These are phyloP conservation scores for Pterois miles DNA, from an alignment of 2,797 vertebrate species.

Conservation along the genomic window DNA sequence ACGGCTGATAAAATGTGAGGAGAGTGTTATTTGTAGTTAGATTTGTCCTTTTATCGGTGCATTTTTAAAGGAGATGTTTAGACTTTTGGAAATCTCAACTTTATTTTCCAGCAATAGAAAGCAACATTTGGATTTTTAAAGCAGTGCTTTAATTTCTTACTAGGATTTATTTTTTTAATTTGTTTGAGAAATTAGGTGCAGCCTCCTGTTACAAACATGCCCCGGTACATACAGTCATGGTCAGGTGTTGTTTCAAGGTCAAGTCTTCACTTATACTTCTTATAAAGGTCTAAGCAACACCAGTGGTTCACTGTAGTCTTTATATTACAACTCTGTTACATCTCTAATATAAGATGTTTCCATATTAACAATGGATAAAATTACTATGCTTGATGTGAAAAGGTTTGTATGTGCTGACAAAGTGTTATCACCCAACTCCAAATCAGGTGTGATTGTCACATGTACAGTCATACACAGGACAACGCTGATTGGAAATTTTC, in stretches of 20 bases:
- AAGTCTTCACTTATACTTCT: neutral
- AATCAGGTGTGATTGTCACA: neutral
- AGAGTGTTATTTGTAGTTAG: constrained; percentile 31
- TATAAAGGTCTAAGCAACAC: neutral
- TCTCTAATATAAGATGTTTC: neutral
- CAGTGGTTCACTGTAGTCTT: neutral
- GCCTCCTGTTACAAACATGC: too few relatives aligned
- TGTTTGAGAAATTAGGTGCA: neutral
- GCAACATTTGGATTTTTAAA: neutral
- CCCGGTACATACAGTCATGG: neutral
- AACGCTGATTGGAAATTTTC: neutral
- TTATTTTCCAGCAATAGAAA: neutral
- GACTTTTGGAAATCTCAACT: neutral
- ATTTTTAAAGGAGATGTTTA: constrained; percentile 33
- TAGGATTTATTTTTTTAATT: neutral
- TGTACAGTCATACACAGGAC: neutral
- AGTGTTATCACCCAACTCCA: neutral
- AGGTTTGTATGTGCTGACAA: neutral
- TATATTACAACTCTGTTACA: neutral
- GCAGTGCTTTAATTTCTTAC: neutral
- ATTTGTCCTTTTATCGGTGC: constrained; percentile 25
- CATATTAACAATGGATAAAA: neutral
- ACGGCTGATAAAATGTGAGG: constrained; percentile 31
- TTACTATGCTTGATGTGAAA: neutral
- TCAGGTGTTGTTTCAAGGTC: neutral